Evolutionary conservation across 30 jellyfish, hydroid and myxozoan species (phyloP).

Genomic region (Mastigias papua): DNA sequence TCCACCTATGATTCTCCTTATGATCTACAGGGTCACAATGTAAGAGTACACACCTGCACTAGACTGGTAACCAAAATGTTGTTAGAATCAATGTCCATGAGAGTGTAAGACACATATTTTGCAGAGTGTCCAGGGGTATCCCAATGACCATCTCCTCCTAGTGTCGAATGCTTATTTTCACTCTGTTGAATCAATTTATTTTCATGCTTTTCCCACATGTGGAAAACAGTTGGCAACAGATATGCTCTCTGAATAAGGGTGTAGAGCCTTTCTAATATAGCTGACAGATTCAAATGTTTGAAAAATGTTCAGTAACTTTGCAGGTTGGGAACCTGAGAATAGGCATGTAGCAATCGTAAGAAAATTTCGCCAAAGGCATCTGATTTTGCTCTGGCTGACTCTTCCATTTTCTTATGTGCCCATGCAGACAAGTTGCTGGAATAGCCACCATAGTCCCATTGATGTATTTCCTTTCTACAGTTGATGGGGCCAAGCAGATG

Average conservation of each 20-base stretch:
- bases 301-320: conserved; percentile 34
- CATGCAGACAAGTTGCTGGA: conserved; percentile 29
- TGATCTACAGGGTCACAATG: not conserved
- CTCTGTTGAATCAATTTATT: not conserved
- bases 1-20: not conserved
- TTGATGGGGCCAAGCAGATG: conserved; percentile 18
- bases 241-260: not conserved
- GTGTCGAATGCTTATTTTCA: not conserved
- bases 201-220: conserved; percentile 22
- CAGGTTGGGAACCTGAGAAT: conserved; percentile 50
- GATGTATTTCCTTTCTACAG: not conserved
- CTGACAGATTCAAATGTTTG: conserved; percentile 39
- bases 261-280: conserved; percentile 25
- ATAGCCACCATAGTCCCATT: conserved; percentile 23
- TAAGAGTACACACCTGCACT: conserved; percentile 34
- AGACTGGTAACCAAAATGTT: conserved; percentile 1
- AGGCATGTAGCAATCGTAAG: conserved; percentile 53
- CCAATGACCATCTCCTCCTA: conserved; percentile 56
- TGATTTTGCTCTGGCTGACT: conserved; percentile 32
- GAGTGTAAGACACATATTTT: conserved; percentile 46
- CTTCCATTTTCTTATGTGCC: conserved; percentile 41
- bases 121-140: conserved; percentile 58
- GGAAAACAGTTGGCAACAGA: conserved; percentile 14
- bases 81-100: conserved; percentile 45
- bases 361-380: conserved; percentile 50